These are phyloP conservation scores for Gambusia holbrooki DNA, from an alignment of 2,113 vertebrate species.

Conservation along the genomic window DNA sequence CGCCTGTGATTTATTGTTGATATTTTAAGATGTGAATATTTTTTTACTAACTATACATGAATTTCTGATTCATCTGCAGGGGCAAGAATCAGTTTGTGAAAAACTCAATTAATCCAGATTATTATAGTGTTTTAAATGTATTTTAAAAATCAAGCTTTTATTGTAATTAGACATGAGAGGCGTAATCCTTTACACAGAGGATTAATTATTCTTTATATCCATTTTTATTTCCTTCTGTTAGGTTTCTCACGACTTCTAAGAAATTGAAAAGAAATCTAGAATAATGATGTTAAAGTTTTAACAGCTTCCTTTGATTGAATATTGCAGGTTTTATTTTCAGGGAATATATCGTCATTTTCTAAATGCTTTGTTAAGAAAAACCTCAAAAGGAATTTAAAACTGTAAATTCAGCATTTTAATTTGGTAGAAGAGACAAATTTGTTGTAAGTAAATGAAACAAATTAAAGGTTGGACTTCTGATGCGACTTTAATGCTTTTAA, in stretches of 20 bases:
- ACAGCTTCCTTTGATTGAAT: background rate
- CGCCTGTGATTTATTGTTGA: background rate
- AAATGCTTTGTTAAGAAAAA: background rate
- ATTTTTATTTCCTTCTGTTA: background rate
- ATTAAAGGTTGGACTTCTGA: background rate
- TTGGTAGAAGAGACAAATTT: background rate
- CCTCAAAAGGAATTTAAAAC: background rate
- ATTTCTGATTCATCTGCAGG: background rate
- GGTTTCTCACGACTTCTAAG: background rate
- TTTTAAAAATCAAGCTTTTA: background rate
- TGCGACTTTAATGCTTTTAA: background rate
- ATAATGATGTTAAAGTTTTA: background rate
- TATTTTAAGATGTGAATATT: conserved; percentile 9
- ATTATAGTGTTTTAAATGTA: background rate
- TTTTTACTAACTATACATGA: background rate
- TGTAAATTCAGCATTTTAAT: background rate
- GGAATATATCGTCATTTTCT: background rate
- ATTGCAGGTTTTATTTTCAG: background rate
- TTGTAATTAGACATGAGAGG: background rate
- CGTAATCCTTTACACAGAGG: background rate
- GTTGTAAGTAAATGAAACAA: background rate
- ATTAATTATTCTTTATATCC: background rate
- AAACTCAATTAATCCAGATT: background rate
- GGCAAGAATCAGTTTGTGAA: background rate
- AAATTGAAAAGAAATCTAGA: background rate